Conservation (phyloP, 2,888 invertebrate species). For the Nomada ruficornis region DNA sequence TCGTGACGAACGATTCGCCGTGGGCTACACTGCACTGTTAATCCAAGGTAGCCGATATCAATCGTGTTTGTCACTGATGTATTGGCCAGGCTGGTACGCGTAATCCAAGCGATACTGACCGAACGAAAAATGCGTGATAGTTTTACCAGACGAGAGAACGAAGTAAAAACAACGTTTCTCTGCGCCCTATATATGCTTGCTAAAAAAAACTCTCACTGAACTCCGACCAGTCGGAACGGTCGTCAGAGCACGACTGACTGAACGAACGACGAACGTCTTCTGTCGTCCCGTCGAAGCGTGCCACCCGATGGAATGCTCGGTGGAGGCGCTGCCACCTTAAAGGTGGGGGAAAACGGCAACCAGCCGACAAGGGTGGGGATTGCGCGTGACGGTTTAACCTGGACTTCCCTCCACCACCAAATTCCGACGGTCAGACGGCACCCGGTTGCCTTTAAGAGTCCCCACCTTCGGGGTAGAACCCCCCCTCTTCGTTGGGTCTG, state of each 20-base stretch:
- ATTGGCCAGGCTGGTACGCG: neutral
- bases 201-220: slow-evolving; percentile 35
- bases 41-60: slow-evolving; percentile 49
- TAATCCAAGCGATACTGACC: slow-evolving; percentile 25
- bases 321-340: slow-evolving; percentile 65
- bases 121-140: neutral
- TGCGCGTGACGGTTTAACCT: slow-evolving; percentile 82
- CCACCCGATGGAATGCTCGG: slow-evolving; percentile 80
- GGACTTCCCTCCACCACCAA: slow-evolving; percentile 78
- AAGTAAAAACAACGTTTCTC: slow-evolving; percentile 17
- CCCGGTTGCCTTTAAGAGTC: slow-evolving; percentile 75
- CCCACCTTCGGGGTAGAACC: slow-evolving; percentile 41
- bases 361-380: slow-evolving; percentile 70
- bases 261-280: slow-evolving; percentile 77
- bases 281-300: slow-evolving; percentile 78
- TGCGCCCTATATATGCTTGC: slow-evolving; percentile 12
- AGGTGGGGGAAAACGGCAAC: slow-evolving; percentile 65
- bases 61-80: neutral
- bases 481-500: slow-evolving; percentile 11
- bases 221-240: slow-evolving; percentile 78
- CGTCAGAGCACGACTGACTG: slow-evolving; percentile 82
- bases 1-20: slow-evolving; percentile 50
- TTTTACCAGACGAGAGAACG: slow-evolving; percentile 6
- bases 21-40: slow-evolving; percentile 65
- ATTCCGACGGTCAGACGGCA: slow-evolving; percentile 80